Conservation (phyloP, 2,888 invertebrate species). For the Lordiphosa fenestrarum region DNA sequence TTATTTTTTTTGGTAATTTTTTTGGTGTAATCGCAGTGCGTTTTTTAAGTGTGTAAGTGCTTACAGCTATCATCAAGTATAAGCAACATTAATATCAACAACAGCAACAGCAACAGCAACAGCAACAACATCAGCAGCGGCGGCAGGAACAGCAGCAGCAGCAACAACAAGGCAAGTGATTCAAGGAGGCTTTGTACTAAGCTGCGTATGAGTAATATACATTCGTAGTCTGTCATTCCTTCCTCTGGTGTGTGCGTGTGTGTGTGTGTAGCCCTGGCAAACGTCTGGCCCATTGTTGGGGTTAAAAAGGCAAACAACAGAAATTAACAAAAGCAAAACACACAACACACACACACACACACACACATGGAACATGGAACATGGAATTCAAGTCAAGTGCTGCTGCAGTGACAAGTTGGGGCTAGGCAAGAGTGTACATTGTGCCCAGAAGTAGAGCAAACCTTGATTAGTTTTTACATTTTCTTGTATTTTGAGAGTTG, state of each 20-base stretch:
- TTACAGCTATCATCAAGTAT: no score
- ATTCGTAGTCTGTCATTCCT: conserved; percentile 18
- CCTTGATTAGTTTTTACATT: no score
- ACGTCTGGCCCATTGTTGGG: conserved; percentile 46
- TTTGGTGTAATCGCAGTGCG: conserved; percentile 49
- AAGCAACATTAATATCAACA: conserved; percentile 1
- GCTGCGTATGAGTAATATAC: conserved; percentile 57
- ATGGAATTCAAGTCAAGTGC: conserved; percentile 66
- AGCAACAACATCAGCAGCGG: conserved; percentile 6
- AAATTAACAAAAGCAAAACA: conserved; percentile 69
- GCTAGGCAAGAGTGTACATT: no score
- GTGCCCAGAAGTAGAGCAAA: no score
- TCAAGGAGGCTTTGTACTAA: conserved; percentile 31
- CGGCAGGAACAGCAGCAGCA: conserved; percentile 4
- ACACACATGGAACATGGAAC: conserved; percentile 10
- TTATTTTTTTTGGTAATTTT: no score
- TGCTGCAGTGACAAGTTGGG: conserved; percentile 17
- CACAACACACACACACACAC: conserved; percentile 7
- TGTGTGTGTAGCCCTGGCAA: conserved; percentile 7
- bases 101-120: conserved; percentile 11
- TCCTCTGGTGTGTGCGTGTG: conserved; percentile 20
- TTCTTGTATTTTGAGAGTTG: neutral
- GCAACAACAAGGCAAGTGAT: conserved; percentile 54
- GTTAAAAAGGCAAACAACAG: conserved; percentile 65
- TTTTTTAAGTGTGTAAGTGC: conserved; percentile 46